Base-by-base conservation (phyloP, 2,797 vertebrate species). In the Carapus acus region DNA sequence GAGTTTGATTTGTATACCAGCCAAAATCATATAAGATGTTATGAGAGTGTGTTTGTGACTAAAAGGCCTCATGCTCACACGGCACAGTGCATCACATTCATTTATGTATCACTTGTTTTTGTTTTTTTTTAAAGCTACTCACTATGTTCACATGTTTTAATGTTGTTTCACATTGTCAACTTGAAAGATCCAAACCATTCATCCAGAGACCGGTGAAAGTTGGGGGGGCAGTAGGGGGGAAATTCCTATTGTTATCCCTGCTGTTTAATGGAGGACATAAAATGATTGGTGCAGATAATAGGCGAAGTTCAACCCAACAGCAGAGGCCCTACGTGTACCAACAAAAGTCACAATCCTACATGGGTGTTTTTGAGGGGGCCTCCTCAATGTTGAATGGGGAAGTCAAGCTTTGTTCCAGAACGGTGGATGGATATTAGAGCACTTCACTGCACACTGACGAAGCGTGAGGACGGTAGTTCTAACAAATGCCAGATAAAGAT, bases 391-490 rank as follows among this genome's bases (percentile, higher is more conserved):
- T 38, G 15, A 20, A 29, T 9, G 3, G 3, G 24, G 2, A 13
- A 2, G 22, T 42, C 33, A 36, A 8, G 18, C 42, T 33, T 24
- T 14, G 21, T 33, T 50, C 3, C 55, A 16, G 12, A 2, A 23
- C 46, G 33, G n/a, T n/a, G n/a, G n/a, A n/a, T n/a, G n/a, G n/a
- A n/a, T n/a, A n/a, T n/a, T n/a, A n/a, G n/a, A n/a, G n/a, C n/a
- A n/a, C n/a, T n/a, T n/a, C n/a, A n/a, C n/a, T n/a, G n/a, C n/a
- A n/a, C n/a, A n/a, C n/a, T n/a, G n/a, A n/a, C n/a, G n/a, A n/a
- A 58, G 22, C 38, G 13, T 41, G 48, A 52, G 29, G 46, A 44
- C 37, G 60, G 36, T 37, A 7, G 39, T 15, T 18, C 42, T 11
- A 22, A 17, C n/a, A 43, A 24, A 7, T 19, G 5, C 18, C 16